Conservation (phyloP, 2,113 vertebrate species). For the Recurvirostra avosetta region DNA sequence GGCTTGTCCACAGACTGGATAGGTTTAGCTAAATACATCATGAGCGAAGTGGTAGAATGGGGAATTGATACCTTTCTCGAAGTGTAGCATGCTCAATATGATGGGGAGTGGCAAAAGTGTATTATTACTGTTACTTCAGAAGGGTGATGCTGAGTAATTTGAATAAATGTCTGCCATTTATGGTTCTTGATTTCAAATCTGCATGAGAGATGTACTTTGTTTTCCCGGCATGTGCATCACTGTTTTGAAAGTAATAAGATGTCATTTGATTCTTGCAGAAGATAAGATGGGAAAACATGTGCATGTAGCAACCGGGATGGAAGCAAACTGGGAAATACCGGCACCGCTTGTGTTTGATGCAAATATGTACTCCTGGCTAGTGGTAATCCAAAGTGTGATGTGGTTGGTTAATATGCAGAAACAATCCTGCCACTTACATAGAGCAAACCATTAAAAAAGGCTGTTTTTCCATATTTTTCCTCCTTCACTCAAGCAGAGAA, state of each 20-base stretch:
- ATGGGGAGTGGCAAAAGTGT: background rate
- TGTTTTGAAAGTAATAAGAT: background rate
- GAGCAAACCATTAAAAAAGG: background rate
- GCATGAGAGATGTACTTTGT: fast-evolving
- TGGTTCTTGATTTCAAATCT: background rate
- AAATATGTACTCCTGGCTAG: background rate
- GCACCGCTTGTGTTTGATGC: background rate
- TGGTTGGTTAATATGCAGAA: background rate
- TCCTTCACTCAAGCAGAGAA: background rate
- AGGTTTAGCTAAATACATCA: background rate
- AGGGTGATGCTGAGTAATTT: background rate
- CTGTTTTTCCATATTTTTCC: fast-evolving
- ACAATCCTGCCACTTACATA: background rate
- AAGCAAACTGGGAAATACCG: background rate
- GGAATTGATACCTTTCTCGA: background rate
- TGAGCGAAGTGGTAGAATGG: background rate
- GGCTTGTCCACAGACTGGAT: background rate
- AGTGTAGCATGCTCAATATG: background rate
- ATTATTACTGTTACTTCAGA: background rate
- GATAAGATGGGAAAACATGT: background rate
- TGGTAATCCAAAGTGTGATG: background rate
- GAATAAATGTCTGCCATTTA: background rate
- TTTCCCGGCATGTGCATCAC: background rate
- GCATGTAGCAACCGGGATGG: background rate
- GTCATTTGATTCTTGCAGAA: background rate